Base-by-base conservation (phyloP, 2,888 invertebrate genomes). In the Himalopsyche anomala region DNA sequence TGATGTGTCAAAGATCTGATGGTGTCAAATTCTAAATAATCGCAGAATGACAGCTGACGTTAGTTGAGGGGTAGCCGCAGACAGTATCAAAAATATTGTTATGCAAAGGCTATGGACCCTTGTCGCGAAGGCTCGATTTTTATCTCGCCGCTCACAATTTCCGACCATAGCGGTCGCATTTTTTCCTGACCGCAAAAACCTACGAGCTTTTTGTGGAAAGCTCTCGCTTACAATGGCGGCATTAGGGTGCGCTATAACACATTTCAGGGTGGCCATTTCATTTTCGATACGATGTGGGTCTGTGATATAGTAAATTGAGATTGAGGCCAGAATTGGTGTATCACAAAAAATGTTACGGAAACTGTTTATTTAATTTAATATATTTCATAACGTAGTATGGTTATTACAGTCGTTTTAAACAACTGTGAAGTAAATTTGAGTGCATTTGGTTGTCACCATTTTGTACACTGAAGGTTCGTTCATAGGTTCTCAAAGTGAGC, bases 141-240 rank as follows among this genome's bases (percentile, higher is more conserved):
- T 62, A 62, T 62, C 62, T 6, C 8, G 9, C 12, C 28, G 8
- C 8, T 62, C 19, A 28, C 62, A 62, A 62, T 19, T 12, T 62
- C 62, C 62, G 62, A 9, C 62, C 62, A 28, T 28, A 62, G 62
- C 19, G 62, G 62, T 28, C 62, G 62, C 62, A 62, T 62, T 62
- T 62, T 62, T 62, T 62, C 19, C 9, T 62, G 62, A 8, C 62
- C 62, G 28, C 62, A 62, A 62, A 62, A 5, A 19, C 62, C 62
- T 5, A 19, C 62, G 62, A 62, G 62, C 62, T 19, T 28, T 19
- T 62, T 62, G n/a, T 62, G 62, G 9, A 19, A 62, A n/a, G n/a
- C 62, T 62, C 62, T 62, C 62, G 19, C 45, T 79, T 79, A 55
- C 79, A 74, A 83, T 79, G 74, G 74, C 56, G 83, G 79, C 51